Percentiles rank a stretch among this genome's conserved stretches.
phyloP scores from a whole-genome alignment of 2,113 vertebrate genomes.

The Panthera uncia region DNA sequence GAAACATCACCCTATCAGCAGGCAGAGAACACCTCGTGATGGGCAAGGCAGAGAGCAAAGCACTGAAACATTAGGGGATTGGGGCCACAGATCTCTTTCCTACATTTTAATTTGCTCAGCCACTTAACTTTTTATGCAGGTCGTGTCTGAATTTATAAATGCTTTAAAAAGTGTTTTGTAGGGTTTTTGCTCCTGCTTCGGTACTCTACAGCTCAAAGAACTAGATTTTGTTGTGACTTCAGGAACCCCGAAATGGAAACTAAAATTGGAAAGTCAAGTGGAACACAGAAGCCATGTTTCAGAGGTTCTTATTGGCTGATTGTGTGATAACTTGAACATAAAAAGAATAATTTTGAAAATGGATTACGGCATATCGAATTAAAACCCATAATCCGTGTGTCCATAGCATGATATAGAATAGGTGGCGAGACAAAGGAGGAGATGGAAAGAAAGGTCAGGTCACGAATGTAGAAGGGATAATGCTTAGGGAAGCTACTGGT shows the following conservation, averaged over 20 bases:
- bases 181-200: neutral
- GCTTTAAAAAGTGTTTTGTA: neutral
- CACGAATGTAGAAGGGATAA: neutral
- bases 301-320: neutral
- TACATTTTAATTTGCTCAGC: neutral
- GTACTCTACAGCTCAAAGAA: neutral
- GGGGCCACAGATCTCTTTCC: accelerated
- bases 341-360: neutral
- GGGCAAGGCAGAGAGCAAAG: neutral
- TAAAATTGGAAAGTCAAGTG: neutral
- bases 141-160: neutral
- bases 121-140: neutral
- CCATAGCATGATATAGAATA: neutral
- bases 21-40: accelerated
- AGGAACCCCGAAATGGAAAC: neutral
- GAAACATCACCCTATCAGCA: neutral
- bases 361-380: neutral
- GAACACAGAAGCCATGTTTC: neutral
- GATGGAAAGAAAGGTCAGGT: neutral
- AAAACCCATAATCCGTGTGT: neutral
- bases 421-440: neutral
- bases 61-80: neutral
- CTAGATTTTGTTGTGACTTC: neutral
- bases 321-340: neutral
- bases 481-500: neutral